Base-by-base conservation (phyloP, 2,797 vertebrate genomes). In the Takifugu rubripes region DNA sequence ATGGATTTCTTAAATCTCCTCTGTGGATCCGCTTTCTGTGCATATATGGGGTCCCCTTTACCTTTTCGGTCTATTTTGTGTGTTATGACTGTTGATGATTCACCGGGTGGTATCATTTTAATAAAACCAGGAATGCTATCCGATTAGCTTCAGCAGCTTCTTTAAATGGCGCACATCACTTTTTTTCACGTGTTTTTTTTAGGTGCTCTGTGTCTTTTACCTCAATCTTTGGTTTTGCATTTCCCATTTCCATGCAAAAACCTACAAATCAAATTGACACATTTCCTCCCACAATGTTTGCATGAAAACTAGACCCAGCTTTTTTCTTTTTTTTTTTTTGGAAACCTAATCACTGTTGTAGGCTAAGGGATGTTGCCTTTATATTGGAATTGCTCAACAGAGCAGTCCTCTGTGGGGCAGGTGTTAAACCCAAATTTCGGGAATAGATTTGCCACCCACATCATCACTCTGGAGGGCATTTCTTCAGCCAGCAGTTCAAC, bases 41-140 rank as follows among this genome's bases (percentile, higher is more conserved):
- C 48, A 21, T 2, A 6, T 12, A 0, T 54, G 6, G 66, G 44
- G 60, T 59, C 42, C 55, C 55, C 29, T 59, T 68, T 16, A 70
- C 68, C 50, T 60, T 72, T 82, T 81, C 54, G 40, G 70, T 52
- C 10, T 9, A 84, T 87, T 87, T 89, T 57, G 76, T 77, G 89
- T 92, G 84, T 42, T 89, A 79, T 87, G 87, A 88, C 59, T 81
- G 83, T 60, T 52, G 75, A 59, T 57, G 64, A 56, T 49, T 51
- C 54, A 57, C 56, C 36, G 36, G 54, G 62, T 63, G 54, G 70
- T 64, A 1, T 21, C 1, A n/a, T 56, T 17, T 49, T 25, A 8
- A 5, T 25, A 1, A 36, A 36, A 3, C 33, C 33, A 33, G 31
- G 8, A 36, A 36, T 36, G 33, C 33, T 11, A 36, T 36, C 11